phyloP scores from a whole-genome alignment of 2,113 vertebrate species.

The Pseudorhombus dupliciocellatus region DNA sequence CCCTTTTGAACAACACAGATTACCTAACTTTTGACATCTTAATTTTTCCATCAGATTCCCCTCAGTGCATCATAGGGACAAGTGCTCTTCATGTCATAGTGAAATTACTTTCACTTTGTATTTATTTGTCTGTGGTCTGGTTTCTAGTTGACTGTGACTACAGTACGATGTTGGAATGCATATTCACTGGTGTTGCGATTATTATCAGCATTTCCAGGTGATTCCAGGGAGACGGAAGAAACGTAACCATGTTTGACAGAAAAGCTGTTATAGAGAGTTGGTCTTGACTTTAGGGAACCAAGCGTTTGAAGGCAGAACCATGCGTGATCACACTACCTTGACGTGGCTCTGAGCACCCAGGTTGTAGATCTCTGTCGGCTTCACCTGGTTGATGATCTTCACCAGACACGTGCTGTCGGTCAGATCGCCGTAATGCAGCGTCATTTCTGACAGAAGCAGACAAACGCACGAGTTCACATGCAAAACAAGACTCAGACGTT shows the following conservation, averaged over 20 bases:
- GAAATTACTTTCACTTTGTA: not conserved
- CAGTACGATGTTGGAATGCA: not conserved
- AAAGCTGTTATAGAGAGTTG: not conserved
- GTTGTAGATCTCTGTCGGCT: conserved; percentile 96
- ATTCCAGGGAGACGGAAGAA: conserved; percentile 4
- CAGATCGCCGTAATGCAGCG: conserved; percentile 95
- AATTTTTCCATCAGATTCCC: no score
- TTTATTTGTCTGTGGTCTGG: not conserved
- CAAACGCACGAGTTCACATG: not conserved
- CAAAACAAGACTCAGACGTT: not conserved
- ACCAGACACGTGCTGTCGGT: conserved; percentile 98
- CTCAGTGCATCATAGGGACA: no score
- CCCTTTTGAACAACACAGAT: no score
- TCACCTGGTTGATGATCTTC: conserved; percentile 97
- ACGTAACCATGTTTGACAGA: not conserved
- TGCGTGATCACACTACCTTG: conserved; percentile 82
- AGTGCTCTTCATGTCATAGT: no score
- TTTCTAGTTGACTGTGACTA: not conserved
- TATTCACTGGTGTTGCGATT: not conserved
- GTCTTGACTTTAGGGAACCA: not conserved
- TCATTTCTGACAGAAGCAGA: conserved; percentile 87
- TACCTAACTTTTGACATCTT: no score
- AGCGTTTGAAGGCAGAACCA: not conserved
- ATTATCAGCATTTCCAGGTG: conserved; percentile 5
- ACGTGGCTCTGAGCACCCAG: conserved; percentile 98